These are phyloP conservation scores for Scolopax bukidnonensis DNA, from an alignment of 2,797 vertebrate genomes.

Conservation along the genomic window DNA sequence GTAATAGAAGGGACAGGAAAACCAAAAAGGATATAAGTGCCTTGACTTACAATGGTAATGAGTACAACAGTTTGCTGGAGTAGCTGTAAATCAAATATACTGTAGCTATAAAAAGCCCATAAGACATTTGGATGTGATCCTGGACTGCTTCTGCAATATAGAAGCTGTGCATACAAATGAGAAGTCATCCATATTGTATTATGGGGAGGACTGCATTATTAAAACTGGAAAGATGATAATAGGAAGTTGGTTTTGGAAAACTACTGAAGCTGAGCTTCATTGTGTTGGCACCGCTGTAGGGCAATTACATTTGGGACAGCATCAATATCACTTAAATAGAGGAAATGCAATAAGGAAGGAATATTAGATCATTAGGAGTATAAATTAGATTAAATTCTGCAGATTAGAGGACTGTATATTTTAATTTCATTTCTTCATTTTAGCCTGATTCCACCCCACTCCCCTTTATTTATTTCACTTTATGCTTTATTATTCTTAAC, in stretches of 20 bases:
- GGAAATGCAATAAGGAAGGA: constrained; percentile 32
- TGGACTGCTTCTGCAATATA: constrained; percentile 13
- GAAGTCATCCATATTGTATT: neutral
- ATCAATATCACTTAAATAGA: constrained; percentile 27
- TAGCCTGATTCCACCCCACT: neutral
- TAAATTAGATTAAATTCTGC: constrained; percentile 19
- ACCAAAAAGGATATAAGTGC: constrained; percentile 55
- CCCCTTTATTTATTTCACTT: neutral
- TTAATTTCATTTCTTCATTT: constrained; percentile 2
- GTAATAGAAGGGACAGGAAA: constrained; percentile 47
- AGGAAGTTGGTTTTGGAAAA: constrained; percentile 37
- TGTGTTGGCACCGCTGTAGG: neutral
- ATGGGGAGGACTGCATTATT: neutral
- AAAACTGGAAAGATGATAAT: neutral
- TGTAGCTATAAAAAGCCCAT: constrained; percentile 67
- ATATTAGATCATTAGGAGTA: constrained; percentile 10
- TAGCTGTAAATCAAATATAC: constrained; percentile 75
- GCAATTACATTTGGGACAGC: constrained; percentile 7
- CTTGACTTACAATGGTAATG: constrained; percentile 64
- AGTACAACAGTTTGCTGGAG: constrained; percentile 70
- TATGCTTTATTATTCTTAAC: neutral
- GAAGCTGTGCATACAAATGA: constrained; percentile 62
- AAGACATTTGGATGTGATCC: constrained; percentile 62
- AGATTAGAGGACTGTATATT: neutral
- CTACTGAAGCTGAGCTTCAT: constrained; percentile 3